A percentile compares a stretch with the other conserved stretches of the same genome.
phyloP scores from a whole-genome alignment of 2,113 vertebrate genomes.

The Tupaia tana region DNA sequence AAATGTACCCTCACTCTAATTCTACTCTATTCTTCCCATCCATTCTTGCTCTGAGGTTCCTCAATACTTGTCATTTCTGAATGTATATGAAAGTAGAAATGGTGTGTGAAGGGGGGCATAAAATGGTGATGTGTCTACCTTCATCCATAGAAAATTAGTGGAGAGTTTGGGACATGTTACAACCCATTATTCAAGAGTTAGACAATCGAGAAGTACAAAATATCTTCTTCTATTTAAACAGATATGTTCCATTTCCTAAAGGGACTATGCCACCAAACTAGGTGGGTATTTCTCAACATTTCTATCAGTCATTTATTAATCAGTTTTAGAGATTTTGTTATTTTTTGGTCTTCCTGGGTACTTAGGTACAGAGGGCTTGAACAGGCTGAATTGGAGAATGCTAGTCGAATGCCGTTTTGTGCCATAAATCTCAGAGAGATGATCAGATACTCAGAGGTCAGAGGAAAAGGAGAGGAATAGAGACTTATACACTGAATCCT shows the following conservation, averaged over 20 bases:
- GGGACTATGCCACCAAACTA: background rate
- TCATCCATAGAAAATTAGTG: background rate
- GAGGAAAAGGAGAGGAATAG: background rate
- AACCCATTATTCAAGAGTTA: background rate
- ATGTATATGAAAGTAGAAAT: background rate
- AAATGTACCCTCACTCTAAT: background rate
- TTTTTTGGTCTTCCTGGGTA: background rate
- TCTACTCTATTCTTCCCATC: background rate
- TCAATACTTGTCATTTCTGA: background rate
- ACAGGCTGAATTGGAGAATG: background rate
- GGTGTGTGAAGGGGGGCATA: background rate
- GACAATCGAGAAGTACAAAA: background rate
- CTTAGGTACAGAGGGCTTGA: background rate
- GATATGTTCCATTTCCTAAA: background rate
- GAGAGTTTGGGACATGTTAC: background rate
- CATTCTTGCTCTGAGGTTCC: background rate
- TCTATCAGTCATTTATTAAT: background rate
- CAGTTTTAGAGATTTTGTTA: background rate
- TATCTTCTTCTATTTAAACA: background rate
- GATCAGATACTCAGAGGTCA: background rate
- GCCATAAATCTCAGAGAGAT: slow-evolving; percentile 10
- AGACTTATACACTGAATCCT: background rate
- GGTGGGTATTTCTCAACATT: background rate
- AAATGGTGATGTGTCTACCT: background rate
- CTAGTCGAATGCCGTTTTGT: background rate